A percentile compares a stretch with the other conserved stretches of the same genome.
Conservation (phyloP, 2,888 invertebrate species). For the Mythimna impura region DNA sequence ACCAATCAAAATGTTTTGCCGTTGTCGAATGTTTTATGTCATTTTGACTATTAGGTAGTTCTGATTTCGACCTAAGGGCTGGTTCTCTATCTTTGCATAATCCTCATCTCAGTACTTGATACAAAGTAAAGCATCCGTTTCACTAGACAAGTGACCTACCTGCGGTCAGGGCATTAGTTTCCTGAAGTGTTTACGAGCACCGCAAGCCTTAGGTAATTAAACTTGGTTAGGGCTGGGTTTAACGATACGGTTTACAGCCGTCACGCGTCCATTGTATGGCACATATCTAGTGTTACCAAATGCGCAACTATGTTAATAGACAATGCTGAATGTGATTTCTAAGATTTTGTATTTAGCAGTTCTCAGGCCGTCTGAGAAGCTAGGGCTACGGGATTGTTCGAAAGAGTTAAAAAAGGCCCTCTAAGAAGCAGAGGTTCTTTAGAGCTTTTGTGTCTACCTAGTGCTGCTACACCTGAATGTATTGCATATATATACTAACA, state of each 20-base stretch:
- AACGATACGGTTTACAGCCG: conserved; percentile 78
- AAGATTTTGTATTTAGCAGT: conserved; percentile 20
- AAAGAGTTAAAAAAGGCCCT: too few species aligned
- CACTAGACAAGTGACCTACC: conserved; percentile 78
- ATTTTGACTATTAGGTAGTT: background rate
- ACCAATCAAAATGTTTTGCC: too few species aligned
- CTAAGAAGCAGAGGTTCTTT: too few species aligned
- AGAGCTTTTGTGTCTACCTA: background rate
- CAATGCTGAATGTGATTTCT: conserved; percentile 58
- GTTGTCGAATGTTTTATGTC: background rate
- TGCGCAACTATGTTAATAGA: conserved; percentile 76
- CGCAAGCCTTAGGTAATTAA: conserved; percentile 84
- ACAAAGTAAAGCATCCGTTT: conserved; percentile 67
- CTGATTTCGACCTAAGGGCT: background rate
- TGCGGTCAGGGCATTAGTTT: conserved; percentile 87
- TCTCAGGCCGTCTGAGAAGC: background rate
- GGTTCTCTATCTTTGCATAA: background rate
- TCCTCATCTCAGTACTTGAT: conserved; percentile 49
- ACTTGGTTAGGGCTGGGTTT: conserved; percentile 82
- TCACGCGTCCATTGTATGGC: conserved; percentile 80
- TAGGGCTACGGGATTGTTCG: background rate
- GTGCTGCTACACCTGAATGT: background rate
- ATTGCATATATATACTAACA: too few species aligned
- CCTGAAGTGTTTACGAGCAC: conserved; percentile 80
- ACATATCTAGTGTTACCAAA: conserved; percentile 70